Evolutionary conservation across 2,797 vertebrate genomes (phyloP).

Genomic region (Arctocebus calabarensis): DNA sequence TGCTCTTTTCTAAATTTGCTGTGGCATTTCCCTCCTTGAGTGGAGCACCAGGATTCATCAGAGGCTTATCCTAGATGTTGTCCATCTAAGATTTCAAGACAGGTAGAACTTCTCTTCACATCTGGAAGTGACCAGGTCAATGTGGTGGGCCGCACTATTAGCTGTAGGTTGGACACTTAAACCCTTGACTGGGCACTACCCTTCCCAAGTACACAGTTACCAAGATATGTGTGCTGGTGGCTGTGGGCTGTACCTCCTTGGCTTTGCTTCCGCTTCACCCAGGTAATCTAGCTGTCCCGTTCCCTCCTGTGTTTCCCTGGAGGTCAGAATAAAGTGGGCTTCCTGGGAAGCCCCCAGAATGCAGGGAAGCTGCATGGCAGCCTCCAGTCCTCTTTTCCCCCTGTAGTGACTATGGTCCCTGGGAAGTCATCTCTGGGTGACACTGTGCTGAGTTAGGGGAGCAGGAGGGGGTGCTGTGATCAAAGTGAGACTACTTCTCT

Average conservation of each 20-base stretch:
- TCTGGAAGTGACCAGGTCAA: neutral
- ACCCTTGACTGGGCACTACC: neutral
- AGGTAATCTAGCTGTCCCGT: too few relatives aligned
- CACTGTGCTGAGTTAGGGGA: neutral
- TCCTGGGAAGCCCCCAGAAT: neutral
- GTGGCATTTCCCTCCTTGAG: neutral
- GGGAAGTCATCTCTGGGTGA: neutral
- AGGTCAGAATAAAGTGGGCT: neutral
- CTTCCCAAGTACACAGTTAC: neutral
- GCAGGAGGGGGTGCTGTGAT: neutral
- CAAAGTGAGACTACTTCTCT: neutral
- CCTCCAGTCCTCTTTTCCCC: neutral
- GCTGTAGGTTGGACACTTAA: neutral
- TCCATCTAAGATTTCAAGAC: neutral
- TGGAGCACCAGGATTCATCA: neutral
- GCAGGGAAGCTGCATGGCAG: neutral
- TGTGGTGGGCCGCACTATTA: neutral
- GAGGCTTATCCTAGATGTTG: neutral
- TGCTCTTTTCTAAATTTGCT: neutral
- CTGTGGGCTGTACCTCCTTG: neutral
- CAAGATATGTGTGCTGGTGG: neutral
- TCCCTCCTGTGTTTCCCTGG: neutral
- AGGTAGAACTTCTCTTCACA: neutral
- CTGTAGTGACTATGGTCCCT: fast-evolving
- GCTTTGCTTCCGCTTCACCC: neutral